Percentiles rank a stretch among this genome's conserved stretches.
Conservation (phyloP, 1,140 invertebrate genomes). For the Saccostrea echinata region DNA sequence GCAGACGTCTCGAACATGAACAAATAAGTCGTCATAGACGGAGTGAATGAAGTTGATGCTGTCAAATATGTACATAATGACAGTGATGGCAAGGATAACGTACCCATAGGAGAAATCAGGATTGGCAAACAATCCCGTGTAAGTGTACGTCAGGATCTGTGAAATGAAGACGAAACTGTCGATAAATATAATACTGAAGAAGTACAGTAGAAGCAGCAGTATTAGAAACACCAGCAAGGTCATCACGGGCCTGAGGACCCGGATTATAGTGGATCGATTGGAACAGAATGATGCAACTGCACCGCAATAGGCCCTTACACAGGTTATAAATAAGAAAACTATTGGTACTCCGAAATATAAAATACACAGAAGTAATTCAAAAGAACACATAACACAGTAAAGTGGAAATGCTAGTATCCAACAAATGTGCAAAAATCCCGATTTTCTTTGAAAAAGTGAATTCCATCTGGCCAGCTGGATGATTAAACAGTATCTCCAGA, state of each 20-base stretch:
- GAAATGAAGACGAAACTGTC: slow-evolving; percentile 54
- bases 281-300: not conserved
- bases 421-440: not conserved
- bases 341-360: not conserved
- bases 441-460: not conserved
- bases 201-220: slow-evolving; percentile 43
- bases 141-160: slow-evolving; percentile 48
- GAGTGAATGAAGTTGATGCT: slow-evolving; percentile 36
- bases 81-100: slow-evolving; percentile 47
- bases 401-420: not conserved
- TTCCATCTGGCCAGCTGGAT: slow-evolving; percentile 31
- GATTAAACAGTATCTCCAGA: slow-evolving; percentile 45
- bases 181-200: slow-evolving; percentile 54
- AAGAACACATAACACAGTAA: not conserved
- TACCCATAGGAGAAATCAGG: slow-evolving; percentile 52
- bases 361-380: not conserved
- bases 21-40: slow-evolving; percentile 39
- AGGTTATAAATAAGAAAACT: not conserved
- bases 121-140: slow-evolving; percentile 55
- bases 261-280: not conserved
- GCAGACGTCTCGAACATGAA: slow-evolving; percentile 38
- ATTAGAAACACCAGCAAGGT: slow-evolving; percentile 14
- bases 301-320: not conserved
- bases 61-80: slow-evolving; percentile 50
- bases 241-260: not conserved